Base-by-base conservation (phyloP, 2,113 vertebrate species). In the Scomber colias region DNA sequence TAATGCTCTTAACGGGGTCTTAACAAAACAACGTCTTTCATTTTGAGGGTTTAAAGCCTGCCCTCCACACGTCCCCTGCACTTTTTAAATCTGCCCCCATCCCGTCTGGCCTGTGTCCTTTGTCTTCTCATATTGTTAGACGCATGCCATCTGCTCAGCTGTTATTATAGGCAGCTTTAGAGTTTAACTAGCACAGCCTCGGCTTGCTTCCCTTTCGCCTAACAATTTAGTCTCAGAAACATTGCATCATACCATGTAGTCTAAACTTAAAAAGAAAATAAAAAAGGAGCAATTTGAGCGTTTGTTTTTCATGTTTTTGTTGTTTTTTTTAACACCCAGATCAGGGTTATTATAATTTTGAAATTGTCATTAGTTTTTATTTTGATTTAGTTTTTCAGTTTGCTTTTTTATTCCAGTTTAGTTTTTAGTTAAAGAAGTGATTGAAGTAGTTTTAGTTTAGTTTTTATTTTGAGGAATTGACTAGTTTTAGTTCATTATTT, bases 111-210 rank as follows among this genome's bases (percentile, higher is more conserved):
- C 75, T 1, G 63, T 75, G 56, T 76, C 81, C 87, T 92, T 92
- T 93, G 92, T 93, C 89, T 17, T 49, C 68, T 54, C 46, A 65
- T 51, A 45, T 70, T 71, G 85, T 83, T 64, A 69, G 82, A 77
- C 80, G 21, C 73, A 27, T 75, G 85, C 93, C 93, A 94, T 94
- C 95, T 95, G 94, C 84, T 92, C 81, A 66, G 21, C 77, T 67
- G 67, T 89, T 85, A 79, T 88, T 69, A 85, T 15, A 44, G 75
- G 73, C 77, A 77, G 81, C 80, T 93, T 90, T 85, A 70, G 66
- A 66, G 74, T 75, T 70, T 76, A 54, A 74, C 75, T 7, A 75
- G 72, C 74, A n/a, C 46, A 53, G n/a, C 62, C 53, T 55, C 62
- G 61, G 65, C 63, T 72, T 48, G 5, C 24, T 27, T 70, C 71